Evolutionary conservation across 2,888 invertebrate genomes (phyloP), one percentile per base, ranked within the genome.

Genomic region (Drosophila anomalata): DNA sequence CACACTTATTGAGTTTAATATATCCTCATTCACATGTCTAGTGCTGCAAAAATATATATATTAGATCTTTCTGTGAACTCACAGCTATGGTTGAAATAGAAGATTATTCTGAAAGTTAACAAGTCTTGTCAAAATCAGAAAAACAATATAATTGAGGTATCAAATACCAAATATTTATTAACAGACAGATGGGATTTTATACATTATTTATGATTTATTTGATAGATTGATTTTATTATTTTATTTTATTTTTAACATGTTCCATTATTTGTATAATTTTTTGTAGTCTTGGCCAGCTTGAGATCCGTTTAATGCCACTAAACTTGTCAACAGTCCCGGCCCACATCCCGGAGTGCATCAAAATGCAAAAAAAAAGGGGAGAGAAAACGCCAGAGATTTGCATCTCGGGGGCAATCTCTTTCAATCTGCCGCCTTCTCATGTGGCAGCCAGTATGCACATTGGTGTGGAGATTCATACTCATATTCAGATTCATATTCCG

Each of bases 371-470:
- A 29, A 9, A n/a, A 29, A 8, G 36, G 24, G 36, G 33, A 47
- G 41, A 51, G 50, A 50, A 39, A 58, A 39, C 52, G 46, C 11
- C 9, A 33, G 39, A 55, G 54, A 62, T 52, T 51, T 62, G 55
- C 58, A 63, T 73, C 74, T 73, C 44, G 44, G 31, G 50, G 59
- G 50, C 14, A 55, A 79, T 80, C 80, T 79, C 80, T 79, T 79
- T 79, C 65, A 79, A 79, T 79, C 79, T 75, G 76, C 80, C 79
- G 78, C 70, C 58, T 22, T 20, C 42, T 42, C 63, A 44, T 59
- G 12, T 62, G 69, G 60, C 79, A 67, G 31, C 55, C 7, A 14
- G 41, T 29, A 17, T 29, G 9, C 14, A 17, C 41, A 41, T 41
- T 12, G 36, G 5, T 36, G 36, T 6, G 41, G 41, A 41, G 17